Evolutionary conservation across 2,797 vertebrate genomes (phyloP).

Genomic region (Melopsittacus undulatus): DNA sequence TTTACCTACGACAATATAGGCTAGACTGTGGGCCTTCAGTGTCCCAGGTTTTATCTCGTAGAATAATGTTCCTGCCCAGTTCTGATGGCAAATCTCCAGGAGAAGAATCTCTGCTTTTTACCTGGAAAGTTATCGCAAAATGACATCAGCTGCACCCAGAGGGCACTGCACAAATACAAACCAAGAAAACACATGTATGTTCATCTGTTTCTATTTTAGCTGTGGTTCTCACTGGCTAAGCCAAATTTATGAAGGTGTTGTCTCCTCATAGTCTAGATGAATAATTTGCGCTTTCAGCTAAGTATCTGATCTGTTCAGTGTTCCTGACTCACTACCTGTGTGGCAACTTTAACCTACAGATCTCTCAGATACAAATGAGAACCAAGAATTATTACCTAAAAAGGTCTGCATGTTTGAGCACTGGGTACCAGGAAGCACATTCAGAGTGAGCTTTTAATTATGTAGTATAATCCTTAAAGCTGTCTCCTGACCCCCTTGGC

Average conservation of each 20-base stretch:
- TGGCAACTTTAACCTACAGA: slow-evolving; percentile 34
- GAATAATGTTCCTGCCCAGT: background rate
- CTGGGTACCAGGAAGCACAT: slow-evolving; percentile 29
- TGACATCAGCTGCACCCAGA: background rate
- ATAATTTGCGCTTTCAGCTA: background rate
- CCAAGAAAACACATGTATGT: background rate
- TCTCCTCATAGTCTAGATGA: slow-evolving; percentile 12
- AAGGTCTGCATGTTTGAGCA: slow-evolving; percentile 36
- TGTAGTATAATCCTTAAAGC: slow-evolving; percentile 40
- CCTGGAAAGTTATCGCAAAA: background rate
- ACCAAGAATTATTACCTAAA: slow-evolving; percentile 41
- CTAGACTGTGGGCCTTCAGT: background rate
- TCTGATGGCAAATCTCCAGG: background rate
- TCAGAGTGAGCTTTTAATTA: slow-evolving; percentile 57
- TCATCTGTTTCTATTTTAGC: background rate
- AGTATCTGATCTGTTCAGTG: background rate
- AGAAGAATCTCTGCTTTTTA: background rate
- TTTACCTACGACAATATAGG: background rate
- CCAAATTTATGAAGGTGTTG: slow-evolving; percentile 3
- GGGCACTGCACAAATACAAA: background rate
- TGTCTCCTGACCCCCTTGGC: slow-evolving; percentile 46
- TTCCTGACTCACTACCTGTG: slow-evolving; percentile 39
- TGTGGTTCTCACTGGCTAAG: background rate
- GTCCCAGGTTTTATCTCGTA: background rate
- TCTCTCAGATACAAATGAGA: slow-evolving; percentile 32